Evolutionary conservation across 2,113 vertebrate species (phyloP), one percentile per base, ranked within the genome.

Genomic region (Pandion haliaetus): DNA sequence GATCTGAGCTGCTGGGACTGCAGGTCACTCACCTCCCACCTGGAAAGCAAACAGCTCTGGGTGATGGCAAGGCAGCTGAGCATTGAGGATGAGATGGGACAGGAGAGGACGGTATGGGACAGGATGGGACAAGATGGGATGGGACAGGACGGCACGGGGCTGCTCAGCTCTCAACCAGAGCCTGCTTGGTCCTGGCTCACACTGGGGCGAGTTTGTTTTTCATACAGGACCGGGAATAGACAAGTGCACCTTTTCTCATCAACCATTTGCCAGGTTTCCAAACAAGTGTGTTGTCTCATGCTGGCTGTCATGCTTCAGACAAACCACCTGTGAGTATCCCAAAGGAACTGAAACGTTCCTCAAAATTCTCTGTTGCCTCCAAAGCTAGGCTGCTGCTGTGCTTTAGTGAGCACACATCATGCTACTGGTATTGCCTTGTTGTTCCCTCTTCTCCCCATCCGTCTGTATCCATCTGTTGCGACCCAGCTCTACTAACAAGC

Each of bases 381-480:
- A 0, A 61, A 91, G 59, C 80, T 47, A 8, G 54, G 79, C 94
- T 95, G 93, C 80, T 89, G 94, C 77, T 95, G 96, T 50, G 89
- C 93, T 91, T 95, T 96, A 67, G 90, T 42, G 83, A 91, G 63
- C 45, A 17, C 93, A 78, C 76, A 71, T 66, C 69, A 2, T n/a
- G 83, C 86, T 91, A 36, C 58, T 34, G 72, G 12, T 83, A n/a
- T 13, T 86, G 86, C 80, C 2, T 11, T 18, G 71, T 32, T 88
- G 88, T 78, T 91, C 45, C 95, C 65, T 49, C 44, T 83, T 84
- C 95, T 96, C 95, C 96, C 96, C 57, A 28, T 21, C 94, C 94
- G 1, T 96, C 93, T 96, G 94, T 32, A 95, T 34, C 95, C 94
- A 89, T 94, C 95, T 96, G 96, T 58, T 81, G 45, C 0, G 0